Evolutionary conservation across 1,140 invertebrate genomes (phyloP).

Genomic region (Ceratina japonica): DNA sequence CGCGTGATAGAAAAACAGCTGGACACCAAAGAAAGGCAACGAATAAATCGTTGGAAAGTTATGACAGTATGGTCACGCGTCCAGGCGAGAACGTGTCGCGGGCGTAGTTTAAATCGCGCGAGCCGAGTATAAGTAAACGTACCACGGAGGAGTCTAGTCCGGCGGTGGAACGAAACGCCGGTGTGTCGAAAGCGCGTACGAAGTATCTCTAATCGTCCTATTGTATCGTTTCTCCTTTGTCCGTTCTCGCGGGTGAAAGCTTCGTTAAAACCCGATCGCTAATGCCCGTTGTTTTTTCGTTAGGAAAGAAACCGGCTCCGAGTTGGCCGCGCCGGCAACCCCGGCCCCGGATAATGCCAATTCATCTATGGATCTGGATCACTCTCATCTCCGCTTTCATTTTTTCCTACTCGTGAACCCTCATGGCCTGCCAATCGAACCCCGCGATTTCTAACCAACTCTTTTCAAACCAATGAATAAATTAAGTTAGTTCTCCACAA

Average conservation of each 20-base stretch:
- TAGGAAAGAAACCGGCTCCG: slow-evolving; percentile 32
- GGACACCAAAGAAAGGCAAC: no score
- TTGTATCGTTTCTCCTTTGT: slow-evolving; percentile 61
- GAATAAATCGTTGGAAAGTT: no score
- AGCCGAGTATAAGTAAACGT: background rate
- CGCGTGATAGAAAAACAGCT: no score
- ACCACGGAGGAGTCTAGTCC: slow-evolving; percentile 29
- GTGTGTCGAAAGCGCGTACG: slow-evolving; percentile 59
- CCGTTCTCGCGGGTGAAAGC: slow-evolving; percentile 61
- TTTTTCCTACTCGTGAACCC: background rate
- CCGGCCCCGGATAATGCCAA: slow-evolving; percentile 19
- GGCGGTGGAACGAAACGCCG: slow-evolving; percentile 45
- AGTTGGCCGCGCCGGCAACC: background rate
- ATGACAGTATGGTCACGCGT: slow-evolving; percentile 33
- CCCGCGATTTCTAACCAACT: no score
- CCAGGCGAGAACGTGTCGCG: slow-evolving; percentile 45
- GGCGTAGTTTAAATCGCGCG: slow-evolving; percentile 15
- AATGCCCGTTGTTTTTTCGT: slow-evolving; percentile 46
- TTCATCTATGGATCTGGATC: slow-evolving; percentile 30
- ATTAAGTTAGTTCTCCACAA: no score
- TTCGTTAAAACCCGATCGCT: slow-evolving; percentile 60
- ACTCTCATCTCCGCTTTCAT: background rate
- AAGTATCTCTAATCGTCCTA: slow-evolving; percentile 64
- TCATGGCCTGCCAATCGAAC: background rate
- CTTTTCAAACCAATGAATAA: no score